Evolutionary conservation across 92 coral and sea anemone genomes (phyloP), one percentile per base, ranked within the genome.

Genomic region (Epizoanthus ramosus): DNA sequence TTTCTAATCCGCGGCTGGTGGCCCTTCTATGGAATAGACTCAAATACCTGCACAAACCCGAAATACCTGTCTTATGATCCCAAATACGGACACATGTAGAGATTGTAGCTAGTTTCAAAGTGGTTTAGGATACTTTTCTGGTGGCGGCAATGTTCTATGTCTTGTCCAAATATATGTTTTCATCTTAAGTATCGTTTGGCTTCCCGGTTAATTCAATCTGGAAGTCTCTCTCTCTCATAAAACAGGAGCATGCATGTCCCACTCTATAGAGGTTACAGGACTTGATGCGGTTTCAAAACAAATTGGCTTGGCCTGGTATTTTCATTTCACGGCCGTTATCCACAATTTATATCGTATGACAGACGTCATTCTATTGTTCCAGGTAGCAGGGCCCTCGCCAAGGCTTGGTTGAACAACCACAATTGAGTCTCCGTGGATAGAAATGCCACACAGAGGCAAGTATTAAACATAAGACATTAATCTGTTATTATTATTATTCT

Each of bases 401-500:
- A 77, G 82, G 82, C 82, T 77, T 77, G 82, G 82, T 77, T 61
- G 82, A 77, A 21, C 82, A 5, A 45, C 82, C 71, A 77, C 19
- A 39, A 77, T 77, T 77, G 82, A 77, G 82, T 65, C 82, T n/a
- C 82, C 82, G 82, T 77, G 82, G 82, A 61, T 77, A 77, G 82
- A 77, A 23, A 93, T 93, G 97, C 97, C 97, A 81, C 97, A 93
- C 84, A 90, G 97, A 93, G 97, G 97, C 74, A 77, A 75, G 79
- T 54, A 72, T 43, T n/a, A 4, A 28, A n/a, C 33, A 39, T 22
- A 33, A 35, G 45, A 23, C 1, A 25, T 24, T 21, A 4, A 9
- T 21, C 43, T 65, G 37, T 65, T 37, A 25, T 25, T 28, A 23
- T 7, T n/a, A 33, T 37, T 19, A 17, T 24, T 65, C 25, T 10